Conservation (phyloP, 2,888 invertebrate species). For the Crossocerus cetratus region DNA sequence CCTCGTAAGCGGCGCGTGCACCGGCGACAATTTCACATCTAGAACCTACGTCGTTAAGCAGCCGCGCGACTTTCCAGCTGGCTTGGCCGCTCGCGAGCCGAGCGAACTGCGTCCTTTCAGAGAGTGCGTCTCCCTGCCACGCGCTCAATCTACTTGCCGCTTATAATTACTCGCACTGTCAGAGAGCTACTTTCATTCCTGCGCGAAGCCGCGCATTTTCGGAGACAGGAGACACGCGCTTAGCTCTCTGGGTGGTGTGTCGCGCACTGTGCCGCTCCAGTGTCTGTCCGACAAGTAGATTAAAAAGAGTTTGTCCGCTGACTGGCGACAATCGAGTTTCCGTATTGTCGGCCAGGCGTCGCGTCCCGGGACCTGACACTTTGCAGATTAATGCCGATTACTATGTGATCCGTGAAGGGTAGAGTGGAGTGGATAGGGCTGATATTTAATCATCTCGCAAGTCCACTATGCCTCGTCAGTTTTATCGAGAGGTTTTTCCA, state of each 20-base stretch:
- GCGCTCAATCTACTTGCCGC: too few relatives aligned
- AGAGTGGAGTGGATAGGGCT: slow-evolving; percentile 29
- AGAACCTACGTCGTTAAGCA: too few relatives aligned
- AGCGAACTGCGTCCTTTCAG: too few relatives aligned
- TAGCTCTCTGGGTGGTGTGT: too few relatives aligned
- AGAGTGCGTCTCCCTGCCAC: too few relatives aligned
- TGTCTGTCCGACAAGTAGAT: slow-evolving; percentile 8
- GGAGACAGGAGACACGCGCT: too few relatives aligned
- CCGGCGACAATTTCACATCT: slow-evolving; percentile 23
- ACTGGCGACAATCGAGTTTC: slow-evolving; percentile 19
- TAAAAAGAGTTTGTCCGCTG: slow-evolving; percentile 31
- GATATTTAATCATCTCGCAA: slow-evolving; percentile 58
- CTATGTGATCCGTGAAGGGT: background rate
- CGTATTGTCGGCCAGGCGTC: slow-evolving; percentile 32
- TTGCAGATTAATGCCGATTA: slow-evolving; percentile 57
- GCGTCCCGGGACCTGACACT: slow-evolving; percentile 33
- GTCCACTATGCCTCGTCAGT: slow-evolving; percentile 51
- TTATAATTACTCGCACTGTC: too few relatives aligned
- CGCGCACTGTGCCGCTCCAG: too few relatives aligned
- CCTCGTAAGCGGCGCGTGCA: slow-evolving; percentile 33
- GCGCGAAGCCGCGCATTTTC: too few relatives aligned
- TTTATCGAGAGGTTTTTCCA: slow-evolving; percentile 49
- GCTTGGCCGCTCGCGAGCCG: too few relatives aligned
- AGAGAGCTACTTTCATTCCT: too few relatives aligned
- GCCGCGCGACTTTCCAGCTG: too few relatives aligned